A percentile compares a stretch with the other conserved stretches of the same genome.
Evolutionary conservation across 2,888 invertebrate genomes (phyloP).

Genomic region (Metacarcinus magister): DNA sequence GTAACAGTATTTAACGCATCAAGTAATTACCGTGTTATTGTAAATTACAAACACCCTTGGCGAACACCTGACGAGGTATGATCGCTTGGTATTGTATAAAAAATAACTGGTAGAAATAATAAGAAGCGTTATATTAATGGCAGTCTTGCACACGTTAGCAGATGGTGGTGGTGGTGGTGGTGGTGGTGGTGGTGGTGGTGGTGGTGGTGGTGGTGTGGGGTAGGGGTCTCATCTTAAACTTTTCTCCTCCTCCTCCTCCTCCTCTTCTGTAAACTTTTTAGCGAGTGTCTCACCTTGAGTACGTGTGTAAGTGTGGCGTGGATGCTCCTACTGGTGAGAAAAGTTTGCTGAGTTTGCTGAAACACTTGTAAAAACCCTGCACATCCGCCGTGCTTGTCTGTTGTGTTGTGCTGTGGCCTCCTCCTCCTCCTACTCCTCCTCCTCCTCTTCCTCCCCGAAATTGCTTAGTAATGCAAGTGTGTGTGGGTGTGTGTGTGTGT

Average conservation of each 20-base stretch:
- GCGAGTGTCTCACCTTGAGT: background rate
- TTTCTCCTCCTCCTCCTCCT: background rate
- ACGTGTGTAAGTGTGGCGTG: background rate
- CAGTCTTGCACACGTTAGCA: conserved; percentile 31
- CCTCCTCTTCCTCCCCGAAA: background rate
- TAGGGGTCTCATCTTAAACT: background rate
- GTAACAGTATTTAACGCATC: conserved; percentile 30
- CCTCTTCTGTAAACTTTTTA: background rate
- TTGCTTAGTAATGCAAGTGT: background rate
- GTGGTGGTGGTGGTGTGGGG: background rate
- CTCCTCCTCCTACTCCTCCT: background rate
- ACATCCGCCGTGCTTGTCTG: background rate
- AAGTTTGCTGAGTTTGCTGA: background rate
- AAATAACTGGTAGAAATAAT: background rate
- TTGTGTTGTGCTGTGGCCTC: background rate
- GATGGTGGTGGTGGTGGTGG: background rate
- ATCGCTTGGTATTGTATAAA: background rate
- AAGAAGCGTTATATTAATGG: background rate
- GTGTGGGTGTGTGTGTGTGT: background rate
- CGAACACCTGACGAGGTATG: background rate
- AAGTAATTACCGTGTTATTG: conserved; percentile 29
- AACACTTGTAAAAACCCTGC: background rate
- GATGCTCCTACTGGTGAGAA: conserved; percentile 4
- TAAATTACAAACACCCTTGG: background rate
- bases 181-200: background rate